These are phyloP conservation scores for Pseudonaja textilis DNA, from an alignment of 2,113 vertebrate species.

Conservation along the genomic window DNA sequence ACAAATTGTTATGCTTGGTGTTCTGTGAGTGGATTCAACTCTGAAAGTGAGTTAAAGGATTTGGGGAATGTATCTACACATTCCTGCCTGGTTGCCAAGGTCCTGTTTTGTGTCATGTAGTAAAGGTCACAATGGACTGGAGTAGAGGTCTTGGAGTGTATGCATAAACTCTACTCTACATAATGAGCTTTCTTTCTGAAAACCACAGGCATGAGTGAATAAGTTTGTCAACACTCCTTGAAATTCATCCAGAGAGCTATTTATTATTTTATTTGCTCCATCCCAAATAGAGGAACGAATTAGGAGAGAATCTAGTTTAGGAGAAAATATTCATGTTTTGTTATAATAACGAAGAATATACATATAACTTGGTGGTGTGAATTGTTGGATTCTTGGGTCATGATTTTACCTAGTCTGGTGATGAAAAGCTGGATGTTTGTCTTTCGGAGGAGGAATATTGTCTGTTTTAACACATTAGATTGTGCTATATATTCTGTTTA, in stretches of 20 bases:
- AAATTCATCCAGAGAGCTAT: conserved; percentile 26
- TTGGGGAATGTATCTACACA: neutral
- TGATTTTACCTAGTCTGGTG: neutral
- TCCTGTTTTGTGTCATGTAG: conserved; percentile 47
- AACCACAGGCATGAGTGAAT: conserved; percentile 15
- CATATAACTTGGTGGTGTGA: neutral
- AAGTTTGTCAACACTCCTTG: conserved; percentile 33
- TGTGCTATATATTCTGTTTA: conserved; percentile 17
- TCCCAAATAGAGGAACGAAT: conserved; percentile 37
- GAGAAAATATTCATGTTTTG: neutral
- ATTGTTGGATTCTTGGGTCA: neutral
- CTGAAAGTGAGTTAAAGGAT: neutral
- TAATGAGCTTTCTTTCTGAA: conserved; percentile 28
- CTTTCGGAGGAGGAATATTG: conserved; percentile 24
- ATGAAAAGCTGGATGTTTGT: conserved; percentile 19
- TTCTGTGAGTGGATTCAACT: neutral
- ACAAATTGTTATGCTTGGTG: neutral
- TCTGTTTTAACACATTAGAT: conserved; percentile 10
- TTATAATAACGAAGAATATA: neutral
- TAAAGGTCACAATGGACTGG: conserved; percentile 42
- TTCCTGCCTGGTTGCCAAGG: conserved; percentile 61
- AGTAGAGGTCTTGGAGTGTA: conserved; percentile 14
- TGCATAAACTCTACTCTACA: conserved; percentile 34
- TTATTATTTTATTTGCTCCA: conserved; percentile 62
- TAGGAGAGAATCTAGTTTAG: conserved; percentile 38